Base-by-base conservation (phyloP, 2,888 invertebrate species). In the Stomorhina lunata region DNA sequence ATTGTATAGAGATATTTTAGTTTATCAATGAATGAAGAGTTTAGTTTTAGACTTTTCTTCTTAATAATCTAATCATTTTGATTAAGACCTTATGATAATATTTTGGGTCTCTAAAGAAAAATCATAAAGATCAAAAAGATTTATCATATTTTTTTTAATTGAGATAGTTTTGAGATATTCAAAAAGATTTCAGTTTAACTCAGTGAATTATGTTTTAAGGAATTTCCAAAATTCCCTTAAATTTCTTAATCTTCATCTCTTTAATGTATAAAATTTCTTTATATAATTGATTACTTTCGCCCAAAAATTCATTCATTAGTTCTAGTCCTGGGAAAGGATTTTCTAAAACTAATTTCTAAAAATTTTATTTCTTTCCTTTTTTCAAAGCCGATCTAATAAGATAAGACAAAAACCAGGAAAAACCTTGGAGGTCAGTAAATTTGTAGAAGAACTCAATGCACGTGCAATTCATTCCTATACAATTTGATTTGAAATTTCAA, bases 351-450 rank as follows among this genome's bases (percentile, higher is more conserved):
- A 9, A 5, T 17, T 43, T 17, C 2, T 7, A 43, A 17, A 2
- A 17, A 9, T 2, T 17, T 43, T 43, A 1, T 4, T 6, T 17
- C 1, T 17, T 63, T 63, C 7, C 12, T 1, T 20, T 29, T 25
- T n/a, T 10, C n/a, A n/a, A 40, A 25, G 0, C 7, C 15, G 17
- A 22, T 48, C 25, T 25, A 25, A 48, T 48, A 48, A 25, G 25
- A 25, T 25, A 22, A 48, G 25, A 25, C 12, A 48, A 25, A n/a
- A 22, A 5, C 22, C 50, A 34, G 50, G 22, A 25, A 37, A 66
- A 66, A 27, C 53, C 37, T 66, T 37, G 22, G 22, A 65, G 63
- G 63, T 63, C 50, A 66, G 12, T 48, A 17, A 10, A 12, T 25
- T 40, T 68, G n/a, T n/a, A n/a, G n/a, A n/a, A n/a, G n/a, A n/a